Evolutionary conservation across 1,140 invertebrate genomes (phyloP), one percentile per base, ranked within the genome.

Genomic region (Brachionus asplanchnoidis): DNA sequence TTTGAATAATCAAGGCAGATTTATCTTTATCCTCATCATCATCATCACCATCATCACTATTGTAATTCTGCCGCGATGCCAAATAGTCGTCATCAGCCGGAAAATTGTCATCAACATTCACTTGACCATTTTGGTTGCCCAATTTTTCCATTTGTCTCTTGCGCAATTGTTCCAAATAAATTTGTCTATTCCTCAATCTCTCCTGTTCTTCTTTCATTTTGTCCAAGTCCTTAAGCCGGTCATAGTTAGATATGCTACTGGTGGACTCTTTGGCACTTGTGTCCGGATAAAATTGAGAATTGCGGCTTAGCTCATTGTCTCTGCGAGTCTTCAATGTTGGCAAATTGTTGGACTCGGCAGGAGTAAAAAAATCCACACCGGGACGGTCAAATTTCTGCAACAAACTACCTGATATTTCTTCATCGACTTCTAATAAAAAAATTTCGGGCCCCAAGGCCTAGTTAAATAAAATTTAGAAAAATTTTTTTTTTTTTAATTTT

Each of bases 381-480:
- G 32, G 36, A 60, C 56, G 36, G 60, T 82, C 79, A 53, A 65
- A 82, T 68, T 68, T 82, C 14, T 82, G 17, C 14, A 82, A 12
- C 9, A 42, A 20, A n/a, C 20, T 9, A 26, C 11, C 17, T 8
- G 28, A 17, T 4, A 82, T 82, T 82, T 82, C 23, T 60, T 70
- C 60, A 44, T 84, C 50, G 4, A 50, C 14, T 77, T 87, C 87
- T 82, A 87, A 84, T 70, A 87, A 68, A 85, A 86, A 87, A 46
- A 87, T 73, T 84, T 87, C 87, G 53, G 86, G 86, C 40, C 84
- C 85, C 56, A 85, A 85, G 3, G 85, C 85, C 86, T 87, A 0
- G 32, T 46, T 1, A 86, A 78, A 85, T 23, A 2, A 36, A 66
- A 44, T 6, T 14, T 85, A 26, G 75, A n/a, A 23, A 14, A 73